Conservation (phyloP, 2,113 vertebrate genomes). For the Bubo scandiacus region DNA sequence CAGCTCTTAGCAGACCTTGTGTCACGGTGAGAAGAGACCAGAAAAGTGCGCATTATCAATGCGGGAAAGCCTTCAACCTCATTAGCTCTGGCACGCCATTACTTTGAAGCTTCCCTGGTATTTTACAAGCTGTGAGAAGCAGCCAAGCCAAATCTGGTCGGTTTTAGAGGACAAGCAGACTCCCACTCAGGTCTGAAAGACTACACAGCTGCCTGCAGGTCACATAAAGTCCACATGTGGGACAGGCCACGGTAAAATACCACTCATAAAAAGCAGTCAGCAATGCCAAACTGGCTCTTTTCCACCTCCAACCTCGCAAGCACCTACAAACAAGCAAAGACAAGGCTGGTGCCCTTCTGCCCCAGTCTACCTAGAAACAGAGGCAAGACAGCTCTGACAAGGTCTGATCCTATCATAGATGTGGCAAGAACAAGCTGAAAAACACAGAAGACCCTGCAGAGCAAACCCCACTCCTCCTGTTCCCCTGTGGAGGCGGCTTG, state of each 20-base stretch:
- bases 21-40: neutral
- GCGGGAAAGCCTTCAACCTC: neutral
- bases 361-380: neutral
- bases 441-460: neutral
- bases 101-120: neutral
- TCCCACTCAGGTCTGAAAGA: neutral
- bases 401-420: neutral
- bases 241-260: neutral
- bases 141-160: neutral
- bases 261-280: neutral
- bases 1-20: neutral
- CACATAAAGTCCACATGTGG: neutral
- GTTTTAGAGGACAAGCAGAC: neutral
- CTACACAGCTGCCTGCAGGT: neutral
- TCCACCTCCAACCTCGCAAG: neutral
- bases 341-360: neutral
- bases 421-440: neutral
- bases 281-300: neutral
- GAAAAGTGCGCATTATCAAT: neutral
- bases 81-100: neutral
- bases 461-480: neutral
- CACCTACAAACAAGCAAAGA: neutral
- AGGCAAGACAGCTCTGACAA: neutral
- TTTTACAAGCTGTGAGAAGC: neutral
- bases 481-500: neutral